These are phyloP conservation scores for Irena cyanogastra DNA, from an alignment of 2,113 vertebrate genomes.

Conservation along the genomic window DNA sequence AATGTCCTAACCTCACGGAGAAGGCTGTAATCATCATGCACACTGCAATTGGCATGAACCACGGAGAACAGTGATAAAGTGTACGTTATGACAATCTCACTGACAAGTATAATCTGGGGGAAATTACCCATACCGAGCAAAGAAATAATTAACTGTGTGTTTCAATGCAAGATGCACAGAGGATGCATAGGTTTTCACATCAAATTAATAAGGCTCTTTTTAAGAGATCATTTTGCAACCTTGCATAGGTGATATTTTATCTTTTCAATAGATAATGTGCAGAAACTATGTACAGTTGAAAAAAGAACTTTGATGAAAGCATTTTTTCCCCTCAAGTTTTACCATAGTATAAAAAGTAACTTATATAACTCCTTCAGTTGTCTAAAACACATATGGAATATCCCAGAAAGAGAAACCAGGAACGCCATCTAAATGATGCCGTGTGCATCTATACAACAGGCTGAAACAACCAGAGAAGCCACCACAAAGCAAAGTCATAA, in stretches of 20 bases:
- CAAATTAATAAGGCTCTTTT: constrained; percentile 50
- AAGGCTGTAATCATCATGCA: constrained; percentile 58
- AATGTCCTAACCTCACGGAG: constrained; percentile 18
- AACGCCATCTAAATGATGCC: not conserved
- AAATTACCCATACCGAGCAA: not conserved
- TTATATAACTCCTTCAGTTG: constrained; percentile 15
- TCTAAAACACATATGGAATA: constrained; percentile 26
- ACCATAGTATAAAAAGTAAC: constrained; percentile 44
- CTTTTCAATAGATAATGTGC: constrained; percentile 6
- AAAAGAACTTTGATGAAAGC: not conserved
- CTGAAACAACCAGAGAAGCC: constrained; percentile 29
- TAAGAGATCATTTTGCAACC: constrained; percentile 32
- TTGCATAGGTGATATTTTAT: constrained; percentile 50
- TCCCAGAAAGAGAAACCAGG: constrained; percentile 7
- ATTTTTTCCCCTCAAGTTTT: constrained; percentile 20
- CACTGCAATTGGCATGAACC: not conserved
- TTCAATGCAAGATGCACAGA: constrained; percentile 41
- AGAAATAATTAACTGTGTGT: constrained; percentile 5
- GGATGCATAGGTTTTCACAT: constrained; percentile 57
- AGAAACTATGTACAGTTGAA: constrained; percentile 41
- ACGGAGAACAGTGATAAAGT: constrained; percentile 19
- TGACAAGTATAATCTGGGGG: not conserved
- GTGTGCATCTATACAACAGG: not conserved
- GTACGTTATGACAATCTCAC: not conserved
- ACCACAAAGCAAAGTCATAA: not conserved